A percentile compares a stretch with the other conserved stretches of the same genome.
Conservation (phyloP, 2,113 vertebrate species). For the Dolichotis patagonum region DNA sequence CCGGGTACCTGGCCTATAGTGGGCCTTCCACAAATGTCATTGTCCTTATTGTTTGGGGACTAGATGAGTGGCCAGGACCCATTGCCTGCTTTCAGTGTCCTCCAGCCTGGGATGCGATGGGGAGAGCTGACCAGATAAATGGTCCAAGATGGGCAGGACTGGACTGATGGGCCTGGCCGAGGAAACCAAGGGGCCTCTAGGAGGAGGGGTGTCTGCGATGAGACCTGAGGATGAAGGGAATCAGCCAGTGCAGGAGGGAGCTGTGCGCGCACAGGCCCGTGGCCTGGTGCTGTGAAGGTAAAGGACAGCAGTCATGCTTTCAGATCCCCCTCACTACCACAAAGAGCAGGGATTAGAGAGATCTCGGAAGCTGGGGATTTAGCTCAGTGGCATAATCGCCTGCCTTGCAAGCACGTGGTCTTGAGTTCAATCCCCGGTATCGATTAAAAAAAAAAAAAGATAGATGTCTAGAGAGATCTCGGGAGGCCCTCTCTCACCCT, state of each 20-base stretch:
- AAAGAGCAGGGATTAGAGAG: not conserved
- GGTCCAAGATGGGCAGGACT: fast-evolving
- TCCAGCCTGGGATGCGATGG: not conserved
- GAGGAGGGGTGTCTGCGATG: not conserved
- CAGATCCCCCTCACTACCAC: not conserved
- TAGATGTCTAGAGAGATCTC: not conserved
- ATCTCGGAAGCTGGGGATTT: not conserved
- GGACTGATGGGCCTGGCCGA: not conserved
- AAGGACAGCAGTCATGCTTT: not conserved
- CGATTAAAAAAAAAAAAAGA: too few relatives aligned
- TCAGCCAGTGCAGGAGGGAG: not conserved
- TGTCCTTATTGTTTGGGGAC: not conserved
- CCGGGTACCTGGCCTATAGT: not conserved
- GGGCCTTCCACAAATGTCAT: not conserved
- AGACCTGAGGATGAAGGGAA: not conserved
- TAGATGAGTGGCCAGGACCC: not conserved
- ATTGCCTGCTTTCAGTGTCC: not conserved
- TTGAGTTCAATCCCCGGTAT: too few relatives aligned
- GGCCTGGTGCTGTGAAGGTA: not conserved
- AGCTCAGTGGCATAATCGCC: too few relatives aligned
- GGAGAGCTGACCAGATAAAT: not conserved
- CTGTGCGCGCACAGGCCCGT: not conserved
- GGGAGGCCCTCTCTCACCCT: not conserved
- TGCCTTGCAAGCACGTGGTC: too few relatives aligned
- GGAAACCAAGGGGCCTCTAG: not conserved